Percentiles rank a stretch among this genome's conserved stretches.
phyloP scores from a whole-genome alignment of 2,797 vertebrate species.

The Gymnoscopelus microlampas region DNA sequence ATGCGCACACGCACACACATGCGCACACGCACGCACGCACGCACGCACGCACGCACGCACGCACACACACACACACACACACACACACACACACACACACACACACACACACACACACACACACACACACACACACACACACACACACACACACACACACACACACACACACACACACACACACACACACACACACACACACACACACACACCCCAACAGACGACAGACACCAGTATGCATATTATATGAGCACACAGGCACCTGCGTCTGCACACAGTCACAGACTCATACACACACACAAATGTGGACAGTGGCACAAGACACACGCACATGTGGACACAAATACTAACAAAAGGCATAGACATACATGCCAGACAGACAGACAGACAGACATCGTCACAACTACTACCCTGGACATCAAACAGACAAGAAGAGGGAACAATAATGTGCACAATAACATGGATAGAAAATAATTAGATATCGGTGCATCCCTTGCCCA shows the following conservation, averaged over 20 bases:
- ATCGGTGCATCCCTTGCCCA: too few species aligned
- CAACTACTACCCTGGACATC: not conserved
- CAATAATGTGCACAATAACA: too few species aligned
- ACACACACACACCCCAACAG: constrained; percentile 15
- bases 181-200: constrained; percentile 5
- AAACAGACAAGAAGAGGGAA: not conserved
- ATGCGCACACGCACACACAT: constrained; percentile 5
- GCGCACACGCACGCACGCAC: not conserved
- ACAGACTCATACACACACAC: not conserved
- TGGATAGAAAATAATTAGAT: too few species aligned
- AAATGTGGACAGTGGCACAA: too few species aligned
- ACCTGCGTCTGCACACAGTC: not conserved
- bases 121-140: constrained; percentile 10
- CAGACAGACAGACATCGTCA: not conserved
- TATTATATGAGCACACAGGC: too few species aligned
- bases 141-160: not conserved
- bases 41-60: not conserved
- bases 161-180: not conserved
- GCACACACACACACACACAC: not conserved
- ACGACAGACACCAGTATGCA: not conserved
- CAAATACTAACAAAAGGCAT: too few species aligned
- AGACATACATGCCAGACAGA: not conserved
- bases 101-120: not conserved
- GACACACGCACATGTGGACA: too few species aligned
- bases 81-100: constrained; percentile 9